These are phyloP conservation scores for Eristalinus aeneus DNA, from an alignment of 2,888 invertebrate species.

Conservation along the genomic window DNA sequence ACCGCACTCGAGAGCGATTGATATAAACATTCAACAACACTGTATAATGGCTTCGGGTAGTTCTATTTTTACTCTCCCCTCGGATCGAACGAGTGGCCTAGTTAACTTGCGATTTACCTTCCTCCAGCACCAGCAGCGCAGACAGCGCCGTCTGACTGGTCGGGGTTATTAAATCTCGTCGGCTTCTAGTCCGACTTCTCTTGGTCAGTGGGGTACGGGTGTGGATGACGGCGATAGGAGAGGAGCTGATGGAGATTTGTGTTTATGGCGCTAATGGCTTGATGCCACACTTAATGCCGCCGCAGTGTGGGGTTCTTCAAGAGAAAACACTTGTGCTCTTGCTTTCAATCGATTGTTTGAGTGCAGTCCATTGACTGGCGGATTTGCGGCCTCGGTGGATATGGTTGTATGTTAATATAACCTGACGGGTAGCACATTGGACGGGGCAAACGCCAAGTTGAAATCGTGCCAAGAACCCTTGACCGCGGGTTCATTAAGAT, in stretches of 20 bases:
- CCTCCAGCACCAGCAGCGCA: background rate
- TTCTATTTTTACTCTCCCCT: conserved; percentile 45
- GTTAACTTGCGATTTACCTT: conserved; percentile 56
- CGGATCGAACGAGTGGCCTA: conserved; percentile 44
- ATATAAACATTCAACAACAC: conserved; percentile 40
- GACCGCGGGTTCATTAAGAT: background rate
- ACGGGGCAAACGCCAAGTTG: background rate
- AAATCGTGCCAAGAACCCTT: background rate
- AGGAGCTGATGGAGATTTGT: conserved; percentile 8
- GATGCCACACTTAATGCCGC: conserved; percentile 54
- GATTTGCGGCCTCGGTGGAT: background rate
- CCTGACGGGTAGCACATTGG: background rate
- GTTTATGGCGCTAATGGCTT: conserved; percentile 50
- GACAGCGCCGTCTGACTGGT: background rate
- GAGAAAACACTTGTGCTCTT: conserved; percentile 53
- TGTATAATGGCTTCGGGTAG: conserved; percentile 8
- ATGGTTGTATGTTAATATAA: background rate
- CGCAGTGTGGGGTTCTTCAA: conserved; percentile 36
- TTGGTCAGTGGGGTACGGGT: conserved; percentile 8
- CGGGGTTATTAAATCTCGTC: conserved; percentile 40
- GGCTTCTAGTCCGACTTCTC: background rate
- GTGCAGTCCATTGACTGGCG: background rate
- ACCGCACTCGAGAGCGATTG: conserved; percentile 38
- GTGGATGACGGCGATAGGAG: background rate
- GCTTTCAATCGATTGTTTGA: conserved; percentile 55